Evolutionary conservation across 2,888 invertebrate genomes (phyloP).

Genomic region (Pollenia griseotomentosa): DNA sequence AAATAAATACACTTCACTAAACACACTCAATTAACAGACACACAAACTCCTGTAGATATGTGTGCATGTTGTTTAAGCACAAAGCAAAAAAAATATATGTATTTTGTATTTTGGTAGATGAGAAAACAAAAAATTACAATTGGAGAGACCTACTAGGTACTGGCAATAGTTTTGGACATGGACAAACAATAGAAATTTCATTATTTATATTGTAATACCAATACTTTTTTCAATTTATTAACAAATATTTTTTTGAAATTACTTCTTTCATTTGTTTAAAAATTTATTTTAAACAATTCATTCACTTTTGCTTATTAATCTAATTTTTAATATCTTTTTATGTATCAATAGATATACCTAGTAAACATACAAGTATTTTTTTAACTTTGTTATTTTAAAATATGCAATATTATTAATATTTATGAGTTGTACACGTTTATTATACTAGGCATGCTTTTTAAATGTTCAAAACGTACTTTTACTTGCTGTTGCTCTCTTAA

Average conservation of each 20-base stretch:
- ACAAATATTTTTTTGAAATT: background rate
- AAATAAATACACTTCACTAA: constrained; percentile 28
- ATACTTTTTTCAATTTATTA: background rate
- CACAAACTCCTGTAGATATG: constrained; percentile 1
- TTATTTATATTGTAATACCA: too few species aligned
- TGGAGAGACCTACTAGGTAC: background rate
- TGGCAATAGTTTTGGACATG: background rate
- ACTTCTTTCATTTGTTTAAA: background rate
- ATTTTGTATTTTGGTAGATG: background rate
- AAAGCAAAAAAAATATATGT: background rate
- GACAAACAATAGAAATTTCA: too few species aligned
- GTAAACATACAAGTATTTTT: constrained; percentile 25
- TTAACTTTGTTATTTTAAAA: background rate
- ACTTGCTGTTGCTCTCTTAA: constrained; percentile 28
- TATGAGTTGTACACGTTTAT: constrained; percentile 45
- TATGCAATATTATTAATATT: background rate
- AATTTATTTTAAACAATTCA: background rate
- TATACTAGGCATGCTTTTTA: background rate
- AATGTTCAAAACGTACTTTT: constrained; percentile 8
- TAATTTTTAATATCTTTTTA: constrained; percentile 9
- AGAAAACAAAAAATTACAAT: constrained; percentile 17
- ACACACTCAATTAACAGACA: constrained; percentile 3
- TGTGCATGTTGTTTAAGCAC: background rate
- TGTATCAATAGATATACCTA: background rate
- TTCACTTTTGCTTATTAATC: background rate